Evolutionary conservation across 2,888 invertebrate genomes (phyloP), one percentile per base, ranked within the genome.

Genomic region (Crocallis elinguaria): DNA sequence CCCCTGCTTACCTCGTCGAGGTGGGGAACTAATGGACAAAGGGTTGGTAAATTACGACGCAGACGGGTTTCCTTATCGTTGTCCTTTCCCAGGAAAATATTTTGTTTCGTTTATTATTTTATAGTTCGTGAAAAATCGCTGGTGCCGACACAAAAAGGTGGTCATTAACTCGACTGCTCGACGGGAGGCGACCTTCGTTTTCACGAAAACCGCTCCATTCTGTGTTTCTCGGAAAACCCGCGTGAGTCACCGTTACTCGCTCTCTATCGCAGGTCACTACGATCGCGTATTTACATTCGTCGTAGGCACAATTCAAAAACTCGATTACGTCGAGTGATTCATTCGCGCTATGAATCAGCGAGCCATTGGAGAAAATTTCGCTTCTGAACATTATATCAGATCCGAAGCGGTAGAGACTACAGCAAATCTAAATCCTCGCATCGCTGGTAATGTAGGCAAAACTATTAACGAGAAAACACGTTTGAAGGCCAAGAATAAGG

Each of bases 151-250:
- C 67, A 73, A 74, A 71, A 52, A 66, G 66, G 67, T 62, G 65
- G 63, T 69, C 65, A 73, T 74, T 77, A 77, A 55, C 61, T 65
- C 64, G 60, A 45, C 57, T 67, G 61, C 59, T 58, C 66, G 69
- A 67, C 60, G 73, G 73, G 55, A 74, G 70, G 60, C 83, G 84
- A 84, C 85, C 86, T 88, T 86, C 83, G 72, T 86, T 87, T 87
- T 89, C 87, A 84, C 75, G 88, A 89, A 91, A 90, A 91, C 76
- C 78, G 76, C 73, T 78, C 75, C 74, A 76, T 74, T 78, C 79
- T 68, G 75, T 66, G 64, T 73, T 89, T 91, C 91, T 88, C 78
- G 91, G 91, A 90, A 91, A 90, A 90, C 88, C 91, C 91, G 88
- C 67, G 77, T 90, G 91, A 91, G 67, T 91, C 90, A 89, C 74